phyloP scores from a whole-genome alignment of 2,888 invertebrate genomes.

The Sabatieria punctata region DNA sequence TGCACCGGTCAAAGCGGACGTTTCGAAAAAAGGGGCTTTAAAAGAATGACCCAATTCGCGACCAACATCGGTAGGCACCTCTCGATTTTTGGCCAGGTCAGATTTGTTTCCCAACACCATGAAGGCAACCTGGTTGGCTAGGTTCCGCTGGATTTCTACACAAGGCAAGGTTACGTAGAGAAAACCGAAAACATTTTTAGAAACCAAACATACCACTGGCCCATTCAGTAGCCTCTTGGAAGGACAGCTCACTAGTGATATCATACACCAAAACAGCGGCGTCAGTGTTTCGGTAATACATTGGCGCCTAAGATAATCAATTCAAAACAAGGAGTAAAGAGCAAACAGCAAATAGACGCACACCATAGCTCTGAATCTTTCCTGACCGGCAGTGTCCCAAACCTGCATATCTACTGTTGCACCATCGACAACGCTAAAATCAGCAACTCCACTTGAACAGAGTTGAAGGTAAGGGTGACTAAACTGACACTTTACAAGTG shows the following conservation, averaged over 20 bases:
- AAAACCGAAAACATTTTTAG: constrained; percentile 1
- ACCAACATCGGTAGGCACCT: constrained; percentile 49
- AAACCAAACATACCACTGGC: constrained; percentile 44
- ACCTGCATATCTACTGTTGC: constrained; percentile 43
- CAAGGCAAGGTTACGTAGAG: constrained; percentile 2
- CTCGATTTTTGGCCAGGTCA: constrained; percentile 50
- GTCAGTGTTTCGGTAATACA: constrained; percentile 81
- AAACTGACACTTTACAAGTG: constrained; percentile 57
- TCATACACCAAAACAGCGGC: constrained; percentile 74
- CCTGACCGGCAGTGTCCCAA: constrained; percentile 77
- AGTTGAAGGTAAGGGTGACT: not conserved
- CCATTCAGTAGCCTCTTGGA: constrained; percentile 65
- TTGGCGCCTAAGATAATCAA: constrained; percentile 52
- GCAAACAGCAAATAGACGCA: constrained; percentile 10
- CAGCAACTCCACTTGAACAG: not conserved
- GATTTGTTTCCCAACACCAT: constrained; percentile 69
- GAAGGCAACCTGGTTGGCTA: constrained; percentile 58
- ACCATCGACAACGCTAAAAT: constrained; percentile 29
- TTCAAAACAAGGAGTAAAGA: constrained; percentile 2
- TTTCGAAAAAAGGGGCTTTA: constrained; percentile 65
- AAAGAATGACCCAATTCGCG: constrained; percentile 57
- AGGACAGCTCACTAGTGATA: constrained; percentile 55
- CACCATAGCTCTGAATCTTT: constrained; percentile 64
- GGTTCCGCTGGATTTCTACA: constrained; percentile 46
- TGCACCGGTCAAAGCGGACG: constrained; percentile 52